These are phyloP conservation scores for Hydractinia symbiolongicarpus DNA, from an alignment of 30 jellyfish, hydroid and myxozoan genomes.

Conservation along the genomic window DNA sequence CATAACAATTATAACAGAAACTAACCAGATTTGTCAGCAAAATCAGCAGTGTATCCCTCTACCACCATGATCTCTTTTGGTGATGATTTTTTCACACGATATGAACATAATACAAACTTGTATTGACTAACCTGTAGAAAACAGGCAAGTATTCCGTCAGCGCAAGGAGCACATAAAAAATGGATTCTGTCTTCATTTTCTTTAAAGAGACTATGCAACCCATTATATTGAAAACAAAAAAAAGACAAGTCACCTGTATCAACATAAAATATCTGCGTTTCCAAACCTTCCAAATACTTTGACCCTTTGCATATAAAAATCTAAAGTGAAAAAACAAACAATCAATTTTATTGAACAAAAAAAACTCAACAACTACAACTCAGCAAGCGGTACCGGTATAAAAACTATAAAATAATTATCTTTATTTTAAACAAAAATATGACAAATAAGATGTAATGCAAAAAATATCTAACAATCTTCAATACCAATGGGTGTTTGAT, in stretches of 20 bases:
- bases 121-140: constrained; percentile 76
- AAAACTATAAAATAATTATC: too few relatives aligned
- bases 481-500: too few relatives aligned
- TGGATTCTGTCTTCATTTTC: too few relatives aligned
- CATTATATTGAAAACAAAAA: background rate
- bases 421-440: too few relatives aligned
- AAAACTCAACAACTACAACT: background rate
- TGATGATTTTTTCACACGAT: constrained; percentile 54
- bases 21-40: constrained; percentile 46
- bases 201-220: too few relatives aligned
- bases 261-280: constrained; percentile 82
- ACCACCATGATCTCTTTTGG: constrained; percentile 78
- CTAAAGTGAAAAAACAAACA: constrained; percentile 17
- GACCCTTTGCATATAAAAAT: constrained; percentile 71
- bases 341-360: background rate
- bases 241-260: constrained; percentile 52
- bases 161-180: too few relatives aligned
- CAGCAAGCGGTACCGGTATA: too few relatives aligned
- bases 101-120: constrained; percentile 77
- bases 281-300: constrained; percentile 81
- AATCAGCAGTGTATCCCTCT: constrained; percentile 86
- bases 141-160: background rate
- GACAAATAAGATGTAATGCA: too few relatives aligned
- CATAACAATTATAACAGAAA: background rate
- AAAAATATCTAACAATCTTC: too few relatives aligned